Evolutionary conservation across 23 tunicate species (phyloP), one percentile per base, ranked within the genome.

Genomic region (Styela clava): DNA sequence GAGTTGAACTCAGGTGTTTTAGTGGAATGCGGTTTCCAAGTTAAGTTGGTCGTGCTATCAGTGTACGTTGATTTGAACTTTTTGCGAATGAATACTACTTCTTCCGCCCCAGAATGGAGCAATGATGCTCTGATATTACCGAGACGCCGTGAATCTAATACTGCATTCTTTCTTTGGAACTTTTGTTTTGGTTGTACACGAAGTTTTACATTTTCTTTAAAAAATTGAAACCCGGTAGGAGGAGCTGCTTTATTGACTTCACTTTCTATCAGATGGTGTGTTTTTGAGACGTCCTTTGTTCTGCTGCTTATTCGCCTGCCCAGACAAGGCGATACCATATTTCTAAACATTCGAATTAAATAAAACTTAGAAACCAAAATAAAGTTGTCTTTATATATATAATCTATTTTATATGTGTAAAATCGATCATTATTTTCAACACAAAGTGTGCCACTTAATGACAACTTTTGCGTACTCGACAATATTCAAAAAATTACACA

Each of bases 151-250:
- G 77, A 71, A 26, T 32, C 35, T 32, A 35, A 71, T 22, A 35
- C 5, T 31, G 16, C 77, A 71, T 71, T 71, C 34, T 71, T 71
- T 3, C 16, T 3, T 26, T 16, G 37, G 29, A 16, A 26, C 24
- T 34, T 3, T 71, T 71, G 77, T 71, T 71, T 71, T 71, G 77
- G 77, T 33, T 71, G 77, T 18, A 27, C 77, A 71, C 77, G 29
- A 27, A 32, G 3, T 31, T 71, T 71, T 30, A 27, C 35, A 71
- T 71, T 32, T 34, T 3, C 23, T 71, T 5, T 16, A 28, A 35
- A 30, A 71, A 71, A 21, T 35, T 30, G 77, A 71, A 71, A 71
- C 77, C 34, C 37, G 32, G 34, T 28, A 16, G 77, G 77, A 3
- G 37, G 37, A 44, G 56, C 56, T 5, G 56, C 12, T 44, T 44